Conservation (phyloP, 2,113 vertebrate genomes). For the Oncorhynchus clarkii region DNA sequence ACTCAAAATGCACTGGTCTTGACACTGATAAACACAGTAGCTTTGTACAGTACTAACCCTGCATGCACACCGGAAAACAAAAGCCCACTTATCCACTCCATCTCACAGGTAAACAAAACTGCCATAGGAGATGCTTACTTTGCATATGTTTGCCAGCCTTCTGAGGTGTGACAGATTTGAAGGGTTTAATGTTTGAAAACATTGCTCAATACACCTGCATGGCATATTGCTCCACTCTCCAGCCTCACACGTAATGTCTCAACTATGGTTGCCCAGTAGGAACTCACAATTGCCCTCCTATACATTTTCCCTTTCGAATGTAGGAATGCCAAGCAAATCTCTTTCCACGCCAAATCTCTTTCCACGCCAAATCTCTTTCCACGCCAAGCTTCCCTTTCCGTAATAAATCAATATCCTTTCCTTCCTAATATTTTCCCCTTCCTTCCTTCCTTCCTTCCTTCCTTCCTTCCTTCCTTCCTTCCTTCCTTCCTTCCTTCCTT, state of each 20-base stretch:
- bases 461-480: too few relatives aligned
- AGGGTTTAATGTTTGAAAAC: not conserved
- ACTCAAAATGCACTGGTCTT: too few relatives aligned
- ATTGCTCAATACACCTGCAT: not conserved
- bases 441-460: not conserved
- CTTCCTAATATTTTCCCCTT: not conserved
- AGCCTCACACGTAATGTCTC: not conserved
- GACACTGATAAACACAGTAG: too few relatives aligned
- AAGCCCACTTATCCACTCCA: too few relatives aligned
- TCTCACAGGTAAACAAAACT: too few relatives aligned
- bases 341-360: not conserved
- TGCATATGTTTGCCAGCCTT: too few relatives aligned
- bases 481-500: too few relatives aligned
- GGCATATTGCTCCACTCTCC: not conserved
- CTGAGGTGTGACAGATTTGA: not conserved
- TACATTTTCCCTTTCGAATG: not conserved
- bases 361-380: not conserved
- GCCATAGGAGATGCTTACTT: too few relatives aligned
- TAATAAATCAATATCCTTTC: not conserved
- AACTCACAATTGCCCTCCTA: not conserved
- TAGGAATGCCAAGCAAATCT: not conserved
- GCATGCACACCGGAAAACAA: too few relatives aligned
- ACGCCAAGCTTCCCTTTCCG: conserved; percentile 10
- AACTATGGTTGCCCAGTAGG: not conserved
- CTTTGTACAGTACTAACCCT: too few relatives aligned